phyloP scores from a whole-genome alignment of 2,888 invertebrate genomes.

The Drosophila cracens region DNA sequence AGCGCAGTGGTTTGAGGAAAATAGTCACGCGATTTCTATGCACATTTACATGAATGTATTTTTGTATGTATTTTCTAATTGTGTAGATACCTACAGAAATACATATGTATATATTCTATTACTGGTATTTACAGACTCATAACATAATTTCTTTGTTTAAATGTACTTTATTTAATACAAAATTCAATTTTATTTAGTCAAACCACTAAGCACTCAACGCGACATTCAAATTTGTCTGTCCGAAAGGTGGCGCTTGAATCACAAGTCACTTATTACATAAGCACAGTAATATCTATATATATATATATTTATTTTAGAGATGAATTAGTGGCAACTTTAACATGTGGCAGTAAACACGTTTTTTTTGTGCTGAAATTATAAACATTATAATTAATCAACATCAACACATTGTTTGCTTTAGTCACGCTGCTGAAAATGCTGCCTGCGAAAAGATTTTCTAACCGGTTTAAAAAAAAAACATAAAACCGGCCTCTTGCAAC shows the following conservation, averaged over 20 bases:
- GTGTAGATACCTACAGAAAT: slow-evolving; percentile 21
- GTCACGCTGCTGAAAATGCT: slow-evolving; percentile 54
- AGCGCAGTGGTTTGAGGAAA: slow-evolving; percentile 30
- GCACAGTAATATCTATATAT: background rate
- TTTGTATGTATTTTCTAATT: background rate
- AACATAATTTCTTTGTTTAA: background rate
- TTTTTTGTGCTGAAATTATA: slow-evolving; percentile 9
- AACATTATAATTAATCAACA: slow-evolving; percentile 16
- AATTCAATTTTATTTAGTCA: background rate
- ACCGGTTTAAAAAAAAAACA: slow-evolving; percentile 61
- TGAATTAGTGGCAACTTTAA: slow-evolving; percentile 23
- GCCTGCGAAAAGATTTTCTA: slow-evolving; percentile 65
- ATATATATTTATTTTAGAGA: background rate
- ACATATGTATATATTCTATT: background rate
- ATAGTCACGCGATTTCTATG: slow-evolving; percentile 70
- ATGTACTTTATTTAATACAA: background rate
- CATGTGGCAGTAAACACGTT: slow-evolving; percentile 37
- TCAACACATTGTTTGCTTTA: slow-evolving; percentile 53
- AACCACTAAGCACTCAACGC: background rate
- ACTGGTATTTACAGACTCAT: background rate
- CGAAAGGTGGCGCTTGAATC: background rate
- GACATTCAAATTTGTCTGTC: background rate
- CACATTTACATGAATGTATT: slow-evolving; percentile 9
- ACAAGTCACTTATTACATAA: background rate
- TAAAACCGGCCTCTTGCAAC: slow-evolving; percentile 52